Conservation (phyloP, 1,140 invertebrate genomes). For the Drosophila aff. region DNA sequence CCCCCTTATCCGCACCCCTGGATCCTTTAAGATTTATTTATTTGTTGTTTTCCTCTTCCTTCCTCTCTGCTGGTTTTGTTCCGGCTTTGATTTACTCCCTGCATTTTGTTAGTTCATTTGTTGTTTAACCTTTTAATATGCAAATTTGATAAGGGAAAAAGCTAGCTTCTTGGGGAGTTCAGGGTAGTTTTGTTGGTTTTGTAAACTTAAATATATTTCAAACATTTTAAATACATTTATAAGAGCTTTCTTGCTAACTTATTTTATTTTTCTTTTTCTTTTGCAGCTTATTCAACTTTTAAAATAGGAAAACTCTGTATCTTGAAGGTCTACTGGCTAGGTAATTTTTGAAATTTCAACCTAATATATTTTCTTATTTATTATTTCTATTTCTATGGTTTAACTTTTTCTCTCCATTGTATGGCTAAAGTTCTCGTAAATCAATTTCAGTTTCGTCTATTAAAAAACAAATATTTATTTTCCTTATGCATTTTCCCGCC, state of each 20-base stretch:
- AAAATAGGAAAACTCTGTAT: neutral
- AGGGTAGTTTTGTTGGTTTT: neutral
- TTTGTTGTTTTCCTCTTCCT: constrained; percentile 22
- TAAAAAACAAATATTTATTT: constrained; percentile 44
- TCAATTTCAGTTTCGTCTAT: constrained; percentile 25
- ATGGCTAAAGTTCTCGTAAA: neutral
- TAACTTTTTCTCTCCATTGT: neutral
- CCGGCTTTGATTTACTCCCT: constrained; percentile 14
- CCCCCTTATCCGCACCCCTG: neutral
- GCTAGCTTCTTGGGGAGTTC: neutral
- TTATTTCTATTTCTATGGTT: neutral
- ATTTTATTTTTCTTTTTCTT: neutral
- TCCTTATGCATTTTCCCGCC: constrained; percentile 20
- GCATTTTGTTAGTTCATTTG: constrained; percentile 19
- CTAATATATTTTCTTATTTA: neutral
- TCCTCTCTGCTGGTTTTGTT: constrained; percentile 1
- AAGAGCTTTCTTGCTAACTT: neutral
- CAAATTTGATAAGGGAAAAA: constrained; percentile 1
- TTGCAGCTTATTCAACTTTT: neutral
- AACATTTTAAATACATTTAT: neutral
- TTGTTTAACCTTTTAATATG: constrained; percentile 26
- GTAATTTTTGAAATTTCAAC: neutral
- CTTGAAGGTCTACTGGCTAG: neutral
- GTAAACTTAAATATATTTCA: neutral
- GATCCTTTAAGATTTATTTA: constrained; percentile 30